phyloP scores from a whole-genome alignment of 1,140 invertebrate species.

The Diorhabda carinulata region DNA sequence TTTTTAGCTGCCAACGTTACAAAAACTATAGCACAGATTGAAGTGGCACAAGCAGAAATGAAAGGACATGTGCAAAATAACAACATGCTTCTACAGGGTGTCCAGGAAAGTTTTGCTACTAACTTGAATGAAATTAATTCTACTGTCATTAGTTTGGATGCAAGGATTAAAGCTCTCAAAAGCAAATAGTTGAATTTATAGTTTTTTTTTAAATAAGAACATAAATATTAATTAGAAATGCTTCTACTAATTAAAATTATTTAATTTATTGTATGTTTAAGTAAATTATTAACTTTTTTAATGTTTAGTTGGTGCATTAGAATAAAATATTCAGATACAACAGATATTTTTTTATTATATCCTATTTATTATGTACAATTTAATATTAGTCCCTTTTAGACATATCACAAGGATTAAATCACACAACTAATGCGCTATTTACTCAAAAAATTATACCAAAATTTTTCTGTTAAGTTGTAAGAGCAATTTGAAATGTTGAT shows the following conservation, averaged over 20 bases:
- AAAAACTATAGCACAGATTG: conserved; percentile 77
- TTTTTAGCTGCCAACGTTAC: conserved; percentile 75
- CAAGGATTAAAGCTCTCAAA: conserved; percentile 60
- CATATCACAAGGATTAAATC: too few relatives aligned
- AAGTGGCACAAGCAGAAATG: conserved; percentile 76
- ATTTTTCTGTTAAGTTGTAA: not conserved
- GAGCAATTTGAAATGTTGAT: conserved; percentile 49
- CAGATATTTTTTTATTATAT: too few relatives aligned
- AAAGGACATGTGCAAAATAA: conserved; percentile 68
- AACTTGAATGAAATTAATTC: conserved; percentile 72
- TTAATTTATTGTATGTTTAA: too few relatives aligned
- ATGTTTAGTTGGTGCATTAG: too few relatives aligned
- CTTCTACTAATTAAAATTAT: too few relatives aligned
- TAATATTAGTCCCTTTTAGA: too few relatives aligned
- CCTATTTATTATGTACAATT: too few relatives aligned
- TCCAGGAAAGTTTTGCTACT: conserved; percentile 72
- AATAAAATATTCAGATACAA: too few relatives aligned
- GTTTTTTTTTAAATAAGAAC: too few relatives aligned
- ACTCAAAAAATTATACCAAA: not conserved
- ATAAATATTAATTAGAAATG: too few relatives aligned
- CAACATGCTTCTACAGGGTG: conserved; percentile 71
- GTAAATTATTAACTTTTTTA: too few relatives aligned
- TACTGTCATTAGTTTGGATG: conserved; percentile 71
- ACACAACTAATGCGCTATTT: too few relatives aligned
- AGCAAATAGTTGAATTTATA: conserved; percentile 39